phyloP scores from a whole-genome alignment of 2,113 vertebrate genomes.

The Apistogramma diplotaenia region DNA sequence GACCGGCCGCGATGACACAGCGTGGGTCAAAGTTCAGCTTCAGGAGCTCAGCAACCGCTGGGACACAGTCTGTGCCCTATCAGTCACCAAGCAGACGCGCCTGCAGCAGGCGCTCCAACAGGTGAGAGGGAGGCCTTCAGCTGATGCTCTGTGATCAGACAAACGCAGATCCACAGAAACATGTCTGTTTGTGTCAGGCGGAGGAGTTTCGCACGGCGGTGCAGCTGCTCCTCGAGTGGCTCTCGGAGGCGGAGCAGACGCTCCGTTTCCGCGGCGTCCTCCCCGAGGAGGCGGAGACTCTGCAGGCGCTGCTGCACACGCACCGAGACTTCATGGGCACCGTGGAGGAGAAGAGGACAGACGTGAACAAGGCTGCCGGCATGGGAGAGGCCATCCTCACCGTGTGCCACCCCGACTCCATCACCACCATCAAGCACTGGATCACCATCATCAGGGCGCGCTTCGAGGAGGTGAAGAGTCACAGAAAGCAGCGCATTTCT shows the following conservation, averaged over 20 bases:
- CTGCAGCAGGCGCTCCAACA: slow-evolving; percentile 93
- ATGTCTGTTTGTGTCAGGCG: slow-evolving; percentile 72
- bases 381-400: slow-evolving; percentile 94
- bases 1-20: slow-evolving; percentile 90
- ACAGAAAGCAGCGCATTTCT: not conserved
- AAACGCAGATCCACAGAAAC: not conserved
- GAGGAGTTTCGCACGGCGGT: slow-evolving; percentile 92
- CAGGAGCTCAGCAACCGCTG: slow-evolving; percentile 97
- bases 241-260: slow-evolving; percentile 95
- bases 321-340: slow-evolving; percentile 98
- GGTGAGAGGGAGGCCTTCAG: slow-evolving; percentile 77
- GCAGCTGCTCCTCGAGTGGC: slow-evolving; percentile 95
- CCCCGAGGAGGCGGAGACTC: slow-evolving; percentile 90
- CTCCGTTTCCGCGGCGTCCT: slow-evolving; percentile 95
- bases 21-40: slow-evolving; percentile 96
- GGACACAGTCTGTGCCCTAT: slow-evolving; percentile 95
- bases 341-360: slow-evolving; percentile 90
- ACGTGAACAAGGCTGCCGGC: slow-evolving; percentile 87
- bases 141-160: no score
- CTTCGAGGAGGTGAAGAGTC: slow-evolving; percentile 88
- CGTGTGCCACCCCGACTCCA: slow-evolving; percentile 91
- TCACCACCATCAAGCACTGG: slow-evolving; percentile 99
- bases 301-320: slow-evolving; percentile 86
- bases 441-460: slow-evolving; percentile 98
- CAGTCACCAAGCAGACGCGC: slow-evolving; percentile 92